phyloP scores from a whole-genome alignment of 2,888 invertebrate species.

The Trachelus troglodyta region DNA sequence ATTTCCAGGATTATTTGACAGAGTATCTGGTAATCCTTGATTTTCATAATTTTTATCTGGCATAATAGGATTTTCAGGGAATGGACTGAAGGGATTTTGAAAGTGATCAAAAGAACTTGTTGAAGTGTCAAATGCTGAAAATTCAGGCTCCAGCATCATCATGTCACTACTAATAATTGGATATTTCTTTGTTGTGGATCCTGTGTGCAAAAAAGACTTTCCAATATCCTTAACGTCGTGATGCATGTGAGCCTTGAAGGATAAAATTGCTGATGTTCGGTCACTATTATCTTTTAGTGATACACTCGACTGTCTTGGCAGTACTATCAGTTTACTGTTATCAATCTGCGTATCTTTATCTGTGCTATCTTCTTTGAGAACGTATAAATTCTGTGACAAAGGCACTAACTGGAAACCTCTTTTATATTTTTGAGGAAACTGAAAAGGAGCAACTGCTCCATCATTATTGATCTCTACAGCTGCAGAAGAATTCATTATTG shows the following conservation, averaged over 20 bases:
- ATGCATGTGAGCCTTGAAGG: constrained; percentile 44
- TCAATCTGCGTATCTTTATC: not conserved
- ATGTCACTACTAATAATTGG: not conserved
- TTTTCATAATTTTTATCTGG: not conserved
- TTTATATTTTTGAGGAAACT: constrained; percentile 20
- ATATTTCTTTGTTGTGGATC: not conserved
- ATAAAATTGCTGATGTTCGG: constrained; percentile 33
- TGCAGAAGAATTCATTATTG: not conserved
- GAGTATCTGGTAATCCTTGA: not conserved
- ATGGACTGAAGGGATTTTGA: not conserved
- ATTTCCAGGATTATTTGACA: not conserved
- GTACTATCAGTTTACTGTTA: constrained; percentile 7
- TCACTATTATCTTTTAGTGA: constrained; percentile 16
- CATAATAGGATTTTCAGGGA: not conserved
- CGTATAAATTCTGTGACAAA: constrained; percentile 31
- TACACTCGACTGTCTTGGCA: constrained; percentile 12
- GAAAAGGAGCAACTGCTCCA: constrained; percentile 9
- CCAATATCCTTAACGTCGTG: constrained; percentile 42
- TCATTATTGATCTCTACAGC: not conserved
- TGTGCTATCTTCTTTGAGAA: constrained; percentile 26
- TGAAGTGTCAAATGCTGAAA: not conserved
- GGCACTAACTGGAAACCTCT: constrained; percentile 36
- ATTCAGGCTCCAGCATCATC: not conserved
- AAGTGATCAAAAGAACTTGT: not conserved
- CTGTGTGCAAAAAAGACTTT: constrained; percentile 29